Conservation (phyloP, 2,888 invertebrate genomes). For the Pilophorus perplexus region DNA sequence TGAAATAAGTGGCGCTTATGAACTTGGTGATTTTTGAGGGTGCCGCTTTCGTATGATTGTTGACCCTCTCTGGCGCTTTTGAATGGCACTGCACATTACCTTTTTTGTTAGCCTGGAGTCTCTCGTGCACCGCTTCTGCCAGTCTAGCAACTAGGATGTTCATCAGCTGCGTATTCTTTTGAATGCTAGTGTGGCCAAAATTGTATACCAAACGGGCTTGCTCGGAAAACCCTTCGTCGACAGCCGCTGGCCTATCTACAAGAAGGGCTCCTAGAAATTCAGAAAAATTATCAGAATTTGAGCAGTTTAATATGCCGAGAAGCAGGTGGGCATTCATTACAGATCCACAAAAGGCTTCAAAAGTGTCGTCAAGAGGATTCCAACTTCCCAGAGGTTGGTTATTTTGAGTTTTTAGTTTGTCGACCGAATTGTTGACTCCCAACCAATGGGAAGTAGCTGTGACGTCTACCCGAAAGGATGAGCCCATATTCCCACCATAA, state of each 20-base stretch:
- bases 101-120: constrained; percentile 83
- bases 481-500: no score
- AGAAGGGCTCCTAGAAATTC: constrained; percentile 64
- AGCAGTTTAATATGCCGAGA: no score
- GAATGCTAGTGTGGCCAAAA: constrained; percentile 80
- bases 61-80: no score
- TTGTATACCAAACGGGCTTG: constrained; percentile 91
- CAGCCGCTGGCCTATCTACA: constrained; percentile 87
- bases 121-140: constrained; percentile 79
- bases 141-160: constrained; percentile 78
- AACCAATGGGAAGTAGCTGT: no score
- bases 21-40: not conserved
- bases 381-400: no score
- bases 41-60: not conserved
- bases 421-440: no score
- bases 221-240: constrained; percentile 93
- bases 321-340: no score
- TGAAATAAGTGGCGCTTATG: constrained; percentile 1
- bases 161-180: constrained; percentile 76
- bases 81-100: constrained; percentile 60
- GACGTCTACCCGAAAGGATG: no score
- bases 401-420: no score
- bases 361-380: not conserved
- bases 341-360: not conserved
- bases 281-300: not conserved